Percentiles rank a stretch among this genome's conserved stretches.
Conservation (phyloP, 2,888 invertebrate genomes). For the Hylaea fasciaria region DNA sequence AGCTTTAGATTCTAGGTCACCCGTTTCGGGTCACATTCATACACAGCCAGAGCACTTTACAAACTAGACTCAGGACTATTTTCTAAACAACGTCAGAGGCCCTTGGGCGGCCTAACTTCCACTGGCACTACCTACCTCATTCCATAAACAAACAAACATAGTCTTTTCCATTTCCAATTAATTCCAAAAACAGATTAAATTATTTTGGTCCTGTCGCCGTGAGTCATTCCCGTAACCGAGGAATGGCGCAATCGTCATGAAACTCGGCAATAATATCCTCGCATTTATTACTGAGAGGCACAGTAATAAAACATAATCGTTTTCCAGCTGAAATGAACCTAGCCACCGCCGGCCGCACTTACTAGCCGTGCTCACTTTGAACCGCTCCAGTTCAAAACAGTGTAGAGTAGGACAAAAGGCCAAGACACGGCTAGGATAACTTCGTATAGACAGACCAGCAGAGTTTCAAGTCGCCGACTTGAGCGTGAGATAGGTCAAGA, state of each 20-base stretch:
- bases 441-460: no score
- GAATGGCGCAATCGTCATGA: conserved; percentile 33
- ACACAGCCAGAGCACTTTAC: no score
- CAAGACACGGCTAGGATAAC: no score
- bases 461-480: no score
- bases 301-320: conserved; percentile 51
- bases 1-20: no score
- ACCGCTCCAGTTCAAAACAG: neutral
- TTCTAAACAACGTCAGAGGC: no score
- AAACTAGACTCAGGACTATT: no score
- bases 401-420: neutral
- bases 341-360: conserved; percentile 11
- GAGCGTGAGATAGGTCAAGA: no score
- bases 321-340: conserved; percentile 47
- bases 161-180: conserved; percentile 12
- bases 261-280: conserved; percentile 38
- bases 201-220: neutral
- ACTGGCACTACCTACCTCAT: no score
- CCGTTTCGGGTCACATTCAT: no score
- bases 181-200: conserved; percentile 17
- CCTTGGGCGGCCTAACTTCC: no score
- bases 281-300: conserved; percentile 31
- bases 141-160: no score
- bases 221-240: conserved; percentile 2
- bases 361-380: neutral